Evolutionary conservation across 1,140 invertebrate species (phyloP).

Genomic region (Drosophila lowei): DNA sequence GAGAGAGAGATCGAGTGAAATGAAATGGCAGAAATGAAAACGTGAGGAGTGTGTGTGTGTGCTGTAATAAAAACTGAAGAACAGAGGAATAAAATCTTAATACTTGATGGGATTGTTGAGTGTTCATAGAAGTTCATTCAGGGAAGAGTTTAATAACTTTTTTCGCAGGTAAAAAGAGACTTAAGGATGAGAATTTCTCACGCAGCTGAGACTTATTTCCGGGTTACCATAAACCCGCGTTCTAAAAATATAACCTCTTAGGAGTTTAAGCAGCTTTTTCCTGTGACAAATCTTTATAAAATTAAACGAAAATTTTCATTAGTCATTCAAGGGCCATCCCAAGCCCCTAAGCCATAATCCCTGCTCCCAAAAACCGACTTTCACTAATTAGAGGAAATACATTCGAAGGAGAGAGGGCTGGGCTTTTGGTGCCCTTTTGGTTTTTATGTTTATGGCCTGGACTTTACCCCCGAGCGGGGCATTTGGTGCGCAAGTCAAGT

Average conservation of each 20-base stretch:
- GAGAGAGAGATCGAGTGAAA: too few relatives aligned
- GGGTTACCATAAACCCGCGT: too few relatives aligned
- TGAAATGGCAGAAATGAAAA: slow-evolving; percentile 1
- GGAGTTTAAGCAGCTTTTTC: neutral
- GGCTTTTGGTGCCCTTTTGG: slow-evolving; percentile 34
- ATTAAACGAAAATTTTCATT: slow-evolving; percentile 38
- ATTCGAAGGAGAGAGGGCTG: slow-evolving; percentile 24
- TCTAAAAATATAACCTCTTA: neutral
- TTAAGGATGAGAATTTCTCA: too few relatives aligned
- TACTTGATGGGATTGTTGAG: too few relatives aligned
- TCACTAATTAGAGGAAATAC: slow-evolving; percentile 47
- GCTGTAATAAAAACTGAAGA: too few relatives aligned
- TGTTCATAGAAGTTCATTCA: too few relatives aligned
- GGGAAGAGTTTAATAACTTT: too few relatives aligned
- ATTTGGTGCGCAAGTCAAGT: slow-evolving; percentile 31
- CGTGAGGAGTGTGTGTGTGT: slow-evolving; percentile 4
- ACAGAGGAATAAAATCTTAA: too few relatives aligned
- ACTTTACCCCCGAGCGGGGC: slow-evolving; percentile 24
- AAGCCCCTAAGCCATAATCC: slow-evolving; percentile 31
- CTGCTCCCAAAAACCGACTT: slow-evolving; percentile 29
- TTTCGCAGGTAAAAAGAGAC: too few relatives aligned
- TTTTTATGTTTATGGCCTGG: slow-evolving; percentile 48
- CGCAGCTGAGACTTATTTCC: too few relatives aligned
- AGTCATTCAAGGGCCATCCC: slow-evolving; percentile 31
- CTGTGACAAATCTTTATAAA: slow-evolving; percentile 30